Conservation (phyloP, 1,140 invertebrate species). For the Dicyema japonicum region DNA sequence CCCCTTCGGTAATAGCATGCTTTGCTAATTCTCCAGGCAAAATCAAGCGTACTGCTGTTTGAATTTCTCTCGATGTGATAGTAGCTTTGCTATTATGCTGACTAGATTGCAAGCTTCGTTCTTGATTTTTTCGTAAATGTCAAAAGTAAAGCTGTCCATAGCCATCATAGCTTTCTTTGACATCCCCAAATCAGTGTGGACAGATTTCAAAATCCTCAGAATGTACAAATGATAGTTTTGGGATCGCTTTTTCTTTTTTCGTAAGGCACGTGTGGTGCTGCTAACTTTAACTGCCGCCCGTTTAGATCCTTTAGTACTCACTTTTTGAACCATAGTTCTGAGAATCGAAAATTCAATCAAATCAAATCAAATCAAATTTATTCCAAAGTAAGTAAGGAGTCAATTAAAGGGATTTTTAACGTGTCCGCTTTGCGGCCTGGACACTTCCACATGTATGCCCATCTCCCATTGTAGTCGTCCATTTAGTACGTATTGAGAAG, state of each 20-base stretch:
- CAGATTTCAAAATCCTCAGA: slow-evolving; percentile 35
- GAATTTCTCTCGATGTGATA: slow-evolving; percentile 28
- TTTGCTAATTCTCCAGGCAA: slow-evolving; percentile 29
- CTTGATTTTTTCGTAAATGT: slow-evolving; percentile 20
- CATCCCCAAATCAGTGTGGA: slow-evolving; percentile 33
- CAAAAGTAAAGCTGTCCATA: slow-evolving; percentile 20
- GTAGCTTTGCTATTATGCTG: slow-evolving; percentile 17
- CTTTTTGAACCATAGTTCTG: too few species aligned
- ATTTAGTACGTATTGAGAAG: too few species aligned
- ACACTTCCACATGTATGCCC: too few species aligned
- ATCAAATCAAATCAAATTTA: too few species aligned
- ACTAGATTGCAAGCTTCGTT: slow-evolving; percentile 11
- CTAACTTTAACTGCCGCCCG: too few species aligned
- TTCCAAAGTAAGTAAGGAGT: too few species aligned
- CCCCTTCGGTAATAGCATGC: slow-evolving; percentile 26
- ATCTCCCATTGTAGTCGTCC: too few species aligned
- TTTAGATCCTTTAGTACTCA: too few species aligned
- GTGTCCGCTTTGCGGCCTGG: too few species aligned
- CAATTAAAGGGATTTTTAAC: too few species aligned
- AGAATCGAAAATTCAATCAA: too few species aligned
- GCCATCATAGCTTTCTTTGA: slow-evolving; percentile 20
- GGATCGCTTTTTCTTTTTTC: slow-evolving; percentile 21
- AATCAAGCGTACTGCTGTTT: slow-evolving; percentile 27
- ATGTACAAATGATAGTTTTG: slow-evolving; percentile 34
- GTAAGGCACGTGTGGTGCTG: too few species aligned